A percentile compares a stretch with the other conserved stretches of the same genome.
These are phyloP conservation scores for Rhagonycha fulva DNA, from an alignment of 2,888 invertebrate genomes.

Conservation along the genomic window DNA sequence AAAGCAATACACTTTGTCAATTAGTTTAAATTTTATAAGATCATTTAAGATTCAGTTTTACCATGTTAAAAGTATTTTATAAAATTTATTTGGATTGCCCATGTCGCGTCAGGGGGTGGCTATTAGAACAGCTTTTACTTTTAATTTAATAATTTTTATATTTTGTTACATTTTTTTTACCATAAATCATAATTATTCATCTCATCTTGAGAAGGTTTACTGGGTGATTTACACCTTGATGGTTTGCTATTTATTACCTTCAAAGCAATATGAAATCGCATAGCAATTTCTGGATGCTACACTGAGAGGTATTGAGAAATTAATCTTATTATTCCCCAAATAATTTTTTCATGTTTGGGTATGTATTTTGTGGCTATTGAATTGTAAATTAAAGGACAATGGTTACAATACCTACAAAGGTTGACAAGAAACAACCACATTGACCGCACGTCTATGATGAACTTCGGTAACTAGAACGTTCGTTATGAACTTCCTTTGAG, in stretches of 20 bases:
- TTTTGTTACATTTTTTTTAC: no score
- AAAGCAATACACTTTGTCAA: neutral
- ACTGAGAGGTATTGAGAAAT: neutral
- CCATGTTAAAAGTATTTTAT: no score
- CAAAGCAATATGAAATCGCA: no score
- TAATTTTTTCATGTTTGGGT: neutral
- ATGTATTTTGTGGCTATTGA: neutral
- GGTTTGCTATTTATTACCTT: no score
- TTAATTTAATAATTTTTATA: no score
- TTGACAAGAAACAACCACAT: slow-evolving; percentile 22
- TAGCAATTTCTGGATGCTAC: neutral
- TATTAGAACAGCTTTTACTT: no score
- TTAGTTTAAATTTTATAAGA: neutral
- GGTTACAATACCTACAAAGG: slow-evolving; percentile 7
- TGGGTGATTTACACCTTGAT: no score
- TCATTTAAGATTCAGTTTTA: no score
- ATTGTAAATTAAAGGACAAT: neutral
- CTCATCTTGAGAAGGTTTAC: no score
- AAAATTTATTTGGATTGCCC: no score
- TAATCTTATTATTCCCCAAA: neutral
- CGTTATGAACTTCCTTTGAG: slow-evolving; percentile 30
- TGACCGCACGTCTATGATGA: slow-evolving; percentile 23
- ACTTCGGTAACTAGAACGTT: slow-evolving; percentile 27
- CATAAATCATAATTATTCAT: no score
- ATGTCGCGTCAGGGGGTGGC: no score